Base-by-base conservation (phyloP, 2,888 invertebrate species). In the Toxonevra muliebris region DNA sequence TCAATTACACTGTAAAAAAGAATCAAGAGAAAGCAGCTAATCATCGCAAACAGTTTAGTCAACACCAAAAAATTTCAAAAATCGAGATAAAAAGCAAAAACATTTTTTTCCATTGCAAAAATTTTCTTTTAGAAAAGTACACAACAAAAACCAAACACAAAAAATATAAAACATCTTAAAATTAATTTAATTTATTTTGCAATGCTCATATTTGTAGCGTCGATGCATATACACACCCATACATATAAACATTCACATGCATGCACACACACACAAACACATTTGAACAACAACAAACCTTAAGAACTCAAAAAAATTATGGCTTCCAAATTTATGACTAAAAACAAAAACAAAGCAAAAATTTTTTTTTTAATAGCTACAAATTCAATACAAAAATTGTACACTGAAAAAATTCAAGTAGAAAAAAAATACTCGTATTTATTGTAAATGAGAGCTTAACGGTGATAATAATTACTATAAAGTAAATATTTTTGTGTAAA, bases 121-220 rank as follows among this genome's bases (percentile, higher is more conserved):
- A 50, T 30, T n/a, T 20, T 43, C 12, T 59, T 41, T 48, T n/a
- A 53, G 13, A 59, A 57, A 64, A 45, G 59, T 17, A 66, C 60
- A 64, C 53, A 2, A 48, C 11, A 45, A 45, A n/a, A n/a, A 40
- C 65, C 67, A 45, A 45, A 45, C 45, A 45, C 45, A 54, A 67
- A 57, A 54, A 61, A 67, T 50, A 59, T 43, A 62, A 72, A 63
- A 69, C 69, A 15, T 54, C 15, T 30, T 59, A 40, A 60, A 73
- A 70, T 75, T 74, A 76, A 74, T 77, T 74, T 79, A 75, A 77
- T 76, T 77, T 61, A 75, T 74, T 73, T 74, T 61, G 66, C 69
- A 65, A 64, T 58, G 15, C 40, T 19, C 43, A 19, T 15, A 30
- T 30, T 4, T 30, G 30, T 20, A 11, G n/a, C 55, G 54, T 12